phyloP scores from a whole-genome alignment of 2,888 invertebrate species.

The Heliconius aoede region DNA sequence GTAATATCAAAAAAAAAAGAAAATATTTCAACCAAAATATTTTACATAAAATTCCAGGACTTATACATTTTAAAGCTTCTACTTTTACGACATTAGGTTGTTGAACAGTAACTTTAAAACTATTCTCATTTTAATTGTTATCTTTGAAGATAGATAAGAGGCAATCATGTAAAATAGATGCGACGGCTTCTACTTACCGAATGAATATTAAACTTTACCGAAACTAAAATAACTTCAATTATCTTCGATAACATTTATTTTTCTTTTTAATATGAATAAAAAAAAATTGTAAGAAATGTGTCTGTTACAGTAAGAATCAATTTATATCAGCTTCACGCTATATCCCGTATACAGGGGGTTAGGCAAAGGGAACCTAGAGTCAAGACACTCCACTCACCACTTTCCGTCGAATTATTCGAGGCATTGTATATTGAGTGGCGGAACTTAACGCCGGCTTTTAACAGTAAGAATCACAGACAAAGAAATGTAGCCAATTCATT shows the following conservation, averaged over 20 bases:
- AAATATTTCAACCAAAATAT: too few species aligned
- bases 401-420: too few species aligned
- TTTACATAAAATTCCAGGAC: not conserved
- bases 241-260: not conserved
- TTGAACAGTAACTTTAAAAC: not conserved
- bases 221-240: not conserved
- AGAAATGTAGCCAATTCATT: not conserved
- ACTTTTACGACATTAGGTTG: not conserved
- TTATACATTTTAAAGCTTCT: not conserved
- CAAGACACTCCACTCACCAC: too few species aligned
- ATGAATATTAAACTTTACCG: not conserved
- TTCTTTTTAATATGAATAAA: not conserved
- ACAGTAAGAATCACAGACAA: too few species aligned
- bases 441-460: too few species aligned
- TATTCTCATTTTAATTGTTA: not conserved
- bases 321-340: too few species aligned
- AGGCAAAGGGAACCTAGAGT: too few species aligned
- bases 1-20: too few species aligned
- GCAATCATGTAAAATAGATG: not conserved
- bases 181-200: not conserved
- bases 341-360: too few species aligned
- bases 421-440: too few species aligned
- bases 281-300: not conserved
- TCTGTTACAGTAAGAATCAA: too few species aligned
- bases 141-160: not conserved